A percentile compares a stretch with the other conserved stretches of the same genome.
These are phyloP conservation scores for Rhingia rostrata DNA, from an alignment of 2,888 invertebrate species.

Conservation along the genomic window DNA sequence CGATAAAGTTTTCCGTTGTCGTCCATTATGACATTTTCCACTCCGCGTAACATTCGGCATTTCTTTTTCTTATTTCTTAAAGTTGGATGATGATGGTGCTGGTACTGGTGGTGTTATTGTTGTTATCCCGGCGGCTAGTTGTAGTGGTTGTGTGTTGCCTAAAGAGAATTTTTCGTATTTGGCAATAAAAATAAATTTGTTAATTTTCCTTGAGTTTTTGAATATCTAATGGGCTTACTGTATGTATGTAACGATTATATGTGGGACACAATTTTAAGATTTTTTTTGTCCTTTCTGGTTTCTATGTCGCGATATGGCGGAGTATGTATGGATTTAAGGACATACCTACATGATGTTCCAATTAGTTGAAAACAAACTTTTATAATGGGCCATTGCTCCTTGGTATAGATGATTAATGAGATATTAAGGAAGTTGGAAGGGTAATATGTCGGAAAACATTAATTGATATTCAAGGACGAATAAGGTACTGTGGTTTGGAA, in stretches of 20 bases:
- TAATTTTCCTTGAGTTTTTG: constrained; percentile 54
- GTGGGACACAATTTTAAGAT: constrained; percentile 59
- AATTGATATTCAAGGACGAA: no score
- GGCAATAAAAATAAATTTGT: constrained; percentile 60
- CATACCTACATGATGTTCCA: constrained; percentile 32
- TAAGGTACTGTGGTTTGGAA: no score
- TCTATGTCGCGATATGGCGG: constrained; percentile 10
- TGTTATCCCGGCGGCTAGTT: constrained; percentile 24
- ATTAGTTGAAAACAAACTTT: constrained; percentile 52
- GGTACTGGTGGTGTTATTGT: constrained; percentile 29
- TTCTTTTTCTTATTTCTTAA: constrained; percentile 33
- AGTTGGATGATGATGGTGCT: constrained; percentile 45
- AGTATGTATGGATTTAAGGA: constrained; percentile 35
- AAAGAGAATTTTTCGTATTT: constrained; percentile 49
- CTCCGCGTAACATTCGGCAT: constrained; percentile 58
- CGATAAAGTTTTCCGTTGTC: constrained; percentile 61
- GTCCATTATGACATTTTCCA: constrained; percentile 73
- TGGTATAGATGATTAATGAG: constrained; percentile 46
- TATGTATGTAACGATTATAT: constrained; percentile 39
- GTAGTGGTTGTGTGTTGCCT: constrained; percentile 59
- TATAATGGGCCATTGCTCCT: constrained; percentile 1
- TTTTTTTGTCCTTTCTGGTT: constrained; percentile 21
- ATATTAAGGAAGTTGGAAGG: constrained; percentile 30
- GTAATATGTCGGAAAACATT: neutral
- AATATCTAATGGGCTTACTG: constrained; percentile 17